Conservation (phyloP, 2,888 invertebrate genomes). For the Cyclophora punctaria region DNA sequence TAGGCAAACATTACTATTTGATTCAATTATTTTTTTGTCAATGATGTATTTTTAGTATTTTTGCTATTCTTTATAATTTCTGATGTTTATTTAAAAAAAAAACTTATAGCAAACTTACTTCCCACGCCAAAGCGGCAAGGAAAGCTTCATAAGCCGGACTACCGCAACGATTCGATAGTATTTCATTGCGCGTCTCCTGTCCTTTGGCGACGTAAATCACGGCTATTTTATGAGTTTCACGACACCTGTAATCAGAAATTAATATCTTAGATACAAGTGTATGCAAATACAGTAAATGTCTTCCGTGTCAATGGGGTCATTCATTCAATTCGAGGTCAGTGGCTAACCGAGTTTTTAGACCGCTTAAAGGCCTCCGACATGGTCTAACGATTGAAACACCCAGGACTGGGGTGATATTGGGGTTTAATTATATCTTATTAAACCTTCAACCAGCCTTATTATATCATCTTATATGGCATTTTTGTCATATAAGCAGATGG, state of each 20-base stretch:
- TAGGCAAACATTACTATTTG: too few relatives aligned
- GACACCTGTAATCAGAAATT: conserved; percentile 73
- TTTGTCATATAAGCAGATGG: not conserved
- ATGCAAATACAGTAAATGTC: too few relatives aligned
- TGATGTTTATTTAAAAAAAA: too few relatives aligned
- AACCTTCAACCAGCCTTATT: too few relatives aligned
- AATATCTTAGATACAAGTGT: not conserved
- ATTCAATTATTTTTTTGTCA: too few relatives aligned
- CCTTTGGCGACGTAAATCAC: conserved; percentile 98
- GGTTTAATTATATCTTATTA: too few relatives aligned
- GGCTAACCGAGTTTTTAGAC: too few relatives aligned
- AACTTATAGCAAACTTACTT: conserved; percentile 44
- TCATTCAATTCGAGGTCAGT: not conserved
- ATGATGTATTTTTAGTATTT: too few relatives aligned
- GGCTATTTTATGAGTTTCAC: conserved; percentile 97
- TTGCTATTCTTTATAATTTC: too few relatives aligned
- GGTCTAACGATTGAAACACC: not conserved
- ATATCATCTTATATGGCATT: not conserved
- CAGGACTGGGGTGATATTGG: not conserved
- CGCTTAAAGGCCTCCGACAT: too few relatives aligned
- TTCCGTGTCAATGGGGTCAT: not conserved
- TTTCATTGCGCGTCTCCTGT: conserved; percentile 97
- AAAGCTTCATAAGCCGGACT: conserved; percentile 95
- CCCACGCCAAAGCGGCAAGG: conserved; percentile 78
- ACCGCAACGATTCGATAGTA: conserved; percentile 90